phyloP scores from a whole-genome alignment of 2,888 invertebrate genomes.

The Scelioninae gen. 1 region DNA sequence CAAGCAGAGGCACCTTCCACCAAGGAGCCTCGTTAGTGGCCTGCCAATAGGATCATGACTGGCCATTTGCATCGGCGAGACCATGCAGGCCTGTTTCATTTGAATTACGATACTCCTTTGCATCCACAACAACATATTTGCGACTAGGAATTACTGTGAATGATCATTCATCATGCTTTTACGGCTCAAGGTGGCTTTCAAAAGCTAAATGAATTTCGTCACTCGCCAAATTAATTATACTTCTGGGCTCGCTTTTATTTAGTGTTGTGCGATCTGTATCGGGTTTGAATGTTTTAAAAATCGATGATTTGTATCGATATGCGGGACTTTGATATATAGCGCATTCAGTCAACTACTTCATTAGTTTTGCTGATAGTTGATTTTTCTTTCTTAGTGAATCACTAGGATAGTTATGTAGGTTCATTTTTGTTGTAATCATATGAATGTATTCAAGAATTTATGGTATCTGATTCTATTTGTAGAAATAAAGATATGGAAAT shows the following conservation, averaged over 20 bases:
- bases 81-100: slow-evolving; percentile 42
- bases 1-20: slow-evolving; percentile 64
- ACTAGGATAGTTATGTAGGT: neutral
- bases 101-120: slow-evolving; percentile 52
- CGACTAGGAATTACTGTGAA: slow-evolving; percentile 30
- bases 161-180: slow-evolving; percentile 37
- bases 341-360: neutral
- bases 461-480: too few relatives aligned
- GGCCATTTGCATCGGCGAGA: slow-evolving; percentile 77
- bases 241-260: slow-evolving; percentile 7
- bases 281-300: neutral
- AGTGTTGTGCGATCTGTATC: neutral
- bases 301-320: neutral
- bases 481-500: too few relatives aligned
- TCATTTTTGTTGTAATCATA: neutral
- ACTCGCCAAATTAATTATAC: slow-evolving; percentile 26
- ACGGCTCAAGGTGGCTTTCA: neutral
- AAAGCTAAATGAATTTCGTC: slow-evolving; percentile 30
- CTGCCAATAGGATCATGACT: slow-evolving; percentile 78
- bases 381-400: too few relatives aligned
- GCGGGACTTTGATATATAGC: neutral
- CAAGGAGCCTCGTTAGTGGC: slow-evolving; percentile 79
- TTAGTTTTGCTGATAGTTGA: neutral
- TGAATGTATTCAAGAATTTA: too few relatives aligned
- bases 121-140: slow-evolving; percentile 57